Evolutionary conservation across 2,888 invertebrate genomes (phyloP).

Genomic region (Ceraclea dissimilis): DNA sequence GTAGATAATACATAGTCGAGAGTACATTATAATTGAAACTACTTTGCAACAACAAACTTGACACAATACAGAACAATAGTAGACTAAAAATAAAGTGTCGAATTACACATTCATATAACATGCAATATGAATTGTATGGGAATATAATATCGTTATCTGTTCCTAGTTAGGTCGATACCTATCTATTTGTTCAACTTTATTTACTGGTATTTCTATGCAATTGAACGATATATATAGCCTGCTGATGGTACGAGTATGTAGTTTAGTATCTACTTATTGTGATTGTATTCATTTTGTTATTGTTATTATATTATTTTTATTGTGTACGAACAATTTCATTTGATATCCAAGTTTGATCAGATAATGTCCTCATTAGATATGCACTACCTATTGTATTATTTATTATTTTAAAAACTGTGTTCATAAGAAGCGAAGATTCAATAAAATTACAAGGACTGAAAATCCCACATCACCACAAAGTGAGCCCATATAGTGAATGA

Average conservation of each 20-base stretch:
- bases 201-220: not conserved
- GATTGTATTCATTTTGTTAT: no score
- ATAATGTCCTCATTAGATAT: not conserved
- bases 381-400: no score
- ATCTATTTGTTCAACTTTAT: no score
- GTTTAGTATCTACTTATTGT: no score
- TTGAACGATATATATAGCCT: not conserved
- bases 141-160: conserved; percentile 3
- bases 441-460: no score
- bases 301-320: not conserved
- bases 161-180: not conserved
- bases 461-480: no score
- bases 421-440: no score
- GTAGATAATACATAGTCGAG: conserved; percentile 6
- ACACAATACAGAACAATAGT: conserved; percentile 13
- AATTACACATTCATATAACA: conserved; percentile 16
- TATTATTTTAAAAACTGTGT: no score
- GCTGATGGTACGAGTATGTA: not conserved
- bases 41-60: conserved; percentile 23
- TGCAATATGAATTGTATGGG: conserved; percentile 10
- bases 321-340: conserved; percentile 21
- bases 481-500: no score
- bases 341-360: conserved; percentile 9
- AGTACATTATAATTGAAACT: conserved; percentile 19
- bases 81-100: conserved; percentile 26